phyloP scores from a whole-genome alignment of 1,140 invertebrate species.

The Globodera rostochiensis region DNA sequence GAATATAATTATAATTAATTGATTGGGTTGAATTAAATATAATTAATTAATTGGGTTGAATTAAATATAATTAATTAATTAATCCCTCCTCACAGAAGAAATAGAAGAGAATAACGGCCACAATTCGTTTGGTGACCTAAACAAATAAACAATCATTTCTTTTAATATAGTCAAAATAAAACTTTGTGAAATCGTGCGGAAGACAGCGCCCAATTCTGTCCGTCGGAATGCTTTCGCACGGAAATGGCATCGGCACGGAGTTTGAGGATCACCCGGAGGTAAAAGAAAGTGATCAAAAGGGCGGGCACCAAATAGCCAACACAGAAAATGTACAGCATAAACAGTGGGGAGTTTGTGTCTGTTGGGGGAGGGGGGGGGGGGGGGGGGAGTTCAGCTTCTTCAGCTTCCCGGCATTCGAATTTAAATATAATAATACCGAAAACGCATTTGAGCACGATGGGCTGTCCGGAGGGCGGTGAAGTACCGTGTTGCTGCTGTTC shows the following conservation, averaged over 20 bases:
- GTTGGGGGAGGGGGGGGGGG: too few species aligned
- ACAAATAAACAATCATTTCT: neutral
- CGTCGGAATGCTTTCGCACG: constrained; percentile 43
- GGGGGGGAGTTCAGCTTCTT: too few species aligned
- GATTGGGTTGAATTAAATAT: neutral
- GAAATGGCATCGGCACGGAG: constrained; percentile 43
- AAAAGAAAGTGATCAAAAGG: constrained; percentile 59
- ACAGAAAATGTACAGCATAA: constrained; percentile 61
- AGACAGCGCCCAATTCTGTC: constrained; percentile 14
- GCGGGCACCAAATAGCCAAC: constrained; percentile 62
- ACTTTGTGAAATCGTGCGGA: constrained; percentile 53
- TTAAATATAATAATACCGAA: constrained; percentile 38
- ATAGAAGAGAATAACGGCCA: constrained; percentile 64
- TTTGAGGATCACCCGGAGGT: constrained; percentile 44
- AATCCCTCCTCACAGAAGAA: constrained; percentile 48
- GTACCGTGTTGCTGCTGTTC: constrained; percentile 7
- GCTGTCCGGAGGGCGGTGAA: constrained; percentile 9
- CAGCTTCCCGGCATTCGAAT: too few species aligned
- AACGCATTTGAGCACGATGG: constrained; percentile 38
- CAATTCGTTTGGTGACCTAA: constrained; percentile 57
- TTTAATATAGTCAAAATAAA: neutral
- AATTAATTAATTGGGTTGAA: neutral
- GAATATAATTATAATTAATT: neutral
- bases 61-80: neutral
- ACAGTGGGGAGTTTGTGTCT: constrained; percentile 50